Base-by-base conservation (phyloP, 2,888 invertebrate genomes). In the Caradrina kadenii region DNA sequence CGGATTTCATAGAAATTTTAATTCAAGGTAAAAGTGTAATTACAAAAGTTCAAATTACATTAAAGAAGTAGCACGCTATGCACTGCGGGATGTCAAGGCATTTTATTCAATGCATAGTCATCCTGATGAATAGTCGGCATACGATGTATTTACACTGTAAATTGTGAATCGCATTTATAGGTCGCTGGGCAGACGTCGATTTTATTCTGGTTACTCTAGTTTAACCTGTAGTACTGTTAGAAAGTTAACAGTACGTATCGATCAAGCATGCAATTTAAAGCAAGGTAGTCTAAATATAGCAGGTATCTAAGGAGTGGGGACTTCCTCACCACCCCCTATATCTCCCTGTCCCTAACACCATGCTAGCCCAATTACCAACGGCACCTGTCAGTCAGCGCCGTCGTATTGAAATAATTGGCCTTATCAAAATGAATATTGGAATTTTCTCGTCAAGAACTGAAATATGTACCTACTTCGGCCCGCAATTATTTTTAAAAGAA, bases 281-380 rank as follows among this genome's bases (percentile, higher is more conserved):
- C 78, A 78, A 75, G 69, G 70, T 69, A 73, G 72, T 80, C 88
- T 91, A 90, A 87, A 89, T 85, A 90, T 90, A 90, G 88, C 73
- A 65, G 69, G 77, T 74, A 84, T 77, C 80, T 81, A 76, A 80
- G 83, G 79, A 78, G 79, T 79, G 78, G 63, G 54, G 71, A 56
- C 31, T 75, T 66, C 60, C 62, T 72, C 54, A 35, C 83, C 80
- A 60, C 80, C 73, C 65, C 59, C 17, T 42, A 19, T 50, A 42
- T 69, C 69, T 55, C 65, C 64, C 60, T 26, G 62, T 17, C 54
- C n/a, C 26, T 45, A 54, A 52, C 59, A 60, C 69, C 66, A 48
- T 55, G 64, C 45, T 63, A 55, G 56, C 61, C 59, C 78, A 76
- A 83, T 80, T 82, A 84, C 49, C 49, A 22, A 45, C 45, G 17